Percentiles rank a stretch among this genome's conserved stretches.
These are phyloP conservation scores for Ctenosaura bakeri DNA, from an alignment of 2,797 vertebrate species.

Conservation along the genomic window DNA sequence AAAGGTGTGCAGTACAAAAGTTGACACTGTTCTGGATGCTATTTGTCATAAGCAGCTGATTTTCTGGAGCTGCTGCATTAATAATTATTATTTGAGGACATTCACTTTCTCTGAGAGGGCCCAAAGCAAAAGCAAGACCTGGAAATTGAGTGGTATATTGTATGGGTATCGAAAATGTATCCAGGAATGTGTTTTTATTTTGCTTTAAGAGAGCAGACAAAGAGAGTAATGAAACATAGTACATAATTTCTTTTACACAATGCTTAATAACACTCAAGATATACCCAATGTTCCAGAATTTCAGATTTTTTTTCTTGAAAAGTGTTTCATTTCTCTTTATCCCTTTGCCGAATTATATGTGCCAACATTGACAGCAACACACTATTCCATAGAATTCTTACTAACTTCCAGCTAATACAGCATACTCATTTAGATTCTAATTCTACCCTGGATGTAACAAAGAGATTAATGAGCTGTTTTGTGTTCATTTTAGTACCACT, in stretches of 20 bases:
- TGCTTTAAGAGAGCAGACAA: neutral
- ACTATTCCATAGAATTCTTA: neutral
- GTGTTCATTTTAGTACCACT: conserved; percentile 26
- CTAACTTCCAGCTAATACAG: conserved; percentile 3
- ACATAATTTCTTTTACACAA: neutral
- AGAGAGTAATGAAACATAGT: neutral
- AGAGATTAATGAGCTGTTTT: conserved; percentile 20
- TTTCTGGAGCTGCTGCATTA: neutral
- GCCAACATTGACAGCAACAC: neutral
- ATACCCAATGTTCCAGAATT: neutral
- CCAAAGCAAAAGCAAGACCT: neutral
- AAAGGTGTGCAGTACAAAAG: neutral
- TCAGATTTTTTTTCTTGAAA: neutral
- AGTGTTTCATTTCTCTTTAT: neutral
- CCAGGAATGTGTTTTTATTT: neutral
- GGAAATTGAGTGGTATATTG: neutral
- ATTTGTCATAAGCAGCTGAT: neutral
- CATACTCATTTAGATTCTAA: conserved; percentile 10
- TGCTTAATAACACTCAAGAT: neutral
- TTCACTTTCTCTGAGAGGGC: neutral
- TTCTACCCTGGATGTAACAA: conserved; percentile 6
- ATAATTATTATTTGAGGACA: neutral
- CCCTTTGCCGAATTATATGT: neutral
- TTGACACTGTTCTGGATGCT: neutral
- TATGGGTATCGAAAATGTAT: neutral